Evolutionary conservation across 2,113 vertebrate species (phyloP), one percentile per base, ranked within the genome.

Genomic region (Psilopsiagon aurifrons): DNA sequence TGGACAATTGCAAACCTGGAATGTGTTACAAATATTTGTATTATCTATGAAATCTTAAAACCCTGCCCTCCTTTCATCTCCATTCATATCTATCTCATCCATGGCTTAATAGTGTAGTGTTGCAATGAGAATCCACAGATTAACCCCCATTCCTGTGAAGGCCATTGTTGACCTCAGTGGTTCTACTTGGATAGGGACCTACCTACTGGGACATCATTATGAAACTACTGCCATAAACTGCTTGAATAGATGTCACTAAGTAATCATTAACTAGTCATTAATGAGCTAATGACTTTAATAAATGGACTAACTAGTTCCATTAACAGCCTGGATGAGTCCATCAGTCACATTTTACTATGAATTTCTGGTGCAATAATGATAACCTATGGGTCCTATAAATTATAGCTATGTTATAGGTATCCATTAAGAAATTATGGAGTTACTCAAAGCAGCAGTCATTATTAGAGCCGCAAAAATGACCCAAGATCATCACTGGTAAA

Each of bases 191-290:
- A 52, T 8, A 66, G 17, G 46, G 74, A 49, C 25, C 37, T 37
- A 31, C 17, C 35, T 60, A 29, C 35, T 66, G 83, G 69, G 60
- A 57, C 18, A 64, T 67, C 18, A 51, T 88, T 81, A 78, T 25
- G 44, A 77, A 86, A 52, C 33, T 27, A 67, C 51, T 19, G 54
- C 37, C n/a, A 86, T 88, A 83, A 93, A 81, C 51, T 81, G 76
- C 49, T 51, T 66, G 76, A 92, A 70, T 75, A 86, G 54, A 71
- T 92, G 81, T 74, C 76, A 92, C 64, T 90, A 86, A 86, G 71
- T 92, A 86, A 80, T 93, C 88, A 93, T 92, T 92, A 92, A 83
- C 68, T 49, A 81, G 64, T 51, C 86, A 91, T 91, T 97, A 95
- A 83, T 3, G 10, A 52, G 22, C 6, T 92, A 90, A 92, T 88